Evolutionary conservation across 2,888 invertebrate species (phyloP), one percentile per base, ranked within the genome.

Genomic region (Limnephilus marmoratus): DNA sequence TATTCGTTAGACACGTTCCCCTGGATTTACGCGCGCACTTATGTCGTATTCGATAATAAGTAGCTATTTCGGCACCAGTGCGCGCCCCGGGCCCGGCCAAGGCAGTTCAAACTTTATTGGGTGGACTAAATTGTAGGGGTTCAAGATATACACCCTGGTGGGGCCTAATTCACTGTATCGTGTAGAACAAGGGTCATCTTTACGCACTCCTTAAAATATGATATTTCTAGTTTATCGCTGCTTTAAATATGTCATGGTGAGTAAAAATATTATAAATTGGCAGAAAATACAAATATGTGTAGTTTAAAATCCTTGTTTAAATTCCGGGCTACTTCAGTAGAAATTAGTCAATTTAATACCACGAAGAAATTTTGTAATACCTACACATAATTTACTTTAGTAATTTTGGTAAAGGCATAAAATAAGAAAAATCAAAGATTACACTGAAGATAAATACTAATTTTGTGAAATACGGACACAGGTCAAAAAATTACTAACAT

Each of bases 41-140:
- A 83, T 91, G 91, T 91, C 90, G 90, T 90, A 90, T 90, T 90
- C 90, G 91, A 87, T 89, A 91, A 91, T 91, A 91, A 88, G 91
- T 91, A 88, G 87, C 90, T 85, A 53, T 85, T 90, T 53, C 53
- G 92, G 81, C 89, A 81, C 89, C 80, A 31, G 18, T 45, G 90
- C 85, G 80, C 82, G 49, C 91, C 85, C 90, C 37, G 90, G 18
- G 80, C 53, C 31, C 9, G n/a, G 82, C 82, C 81, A 85, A 80
- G 87, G 90, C 92, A 92, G 85, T 92, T 92, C 81, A 92, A 90
- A 90, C 90, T 92, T 92, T 92, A 92, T 92, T 92, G 92, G 83
- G 85, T 85, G 90, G 41, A 86, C 90, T 85, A 86, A 92, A 90
- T 90, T 90, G 90, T 80, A 41, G 86, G 85, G 68, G 37, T 31